Evolutionary conservation across 1,140 invertebrate species (phyloP), one percentile per base, ranked within the genome.

Genomic region (Homalodisca vitripennis): DNA sequence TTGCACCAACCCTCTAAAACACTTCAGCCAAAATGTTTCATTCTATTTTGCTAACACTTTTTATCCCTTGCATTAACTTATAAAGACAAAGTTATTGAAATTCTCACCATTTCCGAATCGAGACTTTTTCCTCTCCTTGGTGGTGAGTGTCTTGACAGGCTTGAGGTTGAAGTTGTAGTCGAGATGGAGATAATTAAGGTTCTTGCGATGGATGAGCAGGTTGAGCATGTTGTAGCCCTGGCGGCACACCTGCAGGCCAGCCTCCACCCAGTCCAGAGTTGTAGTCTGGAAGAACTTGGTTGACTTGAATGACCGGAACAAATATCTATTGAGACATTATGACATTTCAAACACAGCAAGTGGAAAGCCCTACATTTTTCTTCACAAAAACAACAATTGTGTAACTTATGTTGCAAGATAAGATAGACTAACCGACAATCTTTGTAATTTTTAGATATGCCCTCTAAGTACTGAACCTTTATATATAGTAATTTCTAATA

Each of bases 221-320:
- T 99, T 99, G 12, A 99, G 82, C 98, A 99, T 99, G 79, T 99
- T 99, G 81, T 99, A 99, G 14, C 98, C 98, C 81, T 99, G 98
- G 14, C 98, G 86, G 79, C 98, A 99, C 0, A 99, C 98, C 84
- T 97, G 93, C 3, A 99, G 81, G 29, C 98, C 98, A 65, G 96
- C 97, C 82, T 99, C 98, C 1, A 99, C 98, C 98, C 98, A 99
- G 81, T 99, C 98, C 68, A 99, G 83, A 0, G 96, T 98, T 17
- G 98, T 99, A 0, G 95, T 97, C 88, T 99, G 98, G 85, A 99
- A 99, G 82, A 99, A 99, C 81, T 99, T 99, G 0, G 98, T 99
- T 0, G 97, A 93, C 82, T 99, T 99, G 82, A 99, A 99, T 0
- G 98, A 99, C 20, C 97, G 87, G 86, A 99, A 99, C 17, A 99